Evolutionary conservation across 1,140 invertebrate genomes (phyloP), one percentile per base, ranked within the genome.

Genomic region (Adelges cooleyi): DNA sequence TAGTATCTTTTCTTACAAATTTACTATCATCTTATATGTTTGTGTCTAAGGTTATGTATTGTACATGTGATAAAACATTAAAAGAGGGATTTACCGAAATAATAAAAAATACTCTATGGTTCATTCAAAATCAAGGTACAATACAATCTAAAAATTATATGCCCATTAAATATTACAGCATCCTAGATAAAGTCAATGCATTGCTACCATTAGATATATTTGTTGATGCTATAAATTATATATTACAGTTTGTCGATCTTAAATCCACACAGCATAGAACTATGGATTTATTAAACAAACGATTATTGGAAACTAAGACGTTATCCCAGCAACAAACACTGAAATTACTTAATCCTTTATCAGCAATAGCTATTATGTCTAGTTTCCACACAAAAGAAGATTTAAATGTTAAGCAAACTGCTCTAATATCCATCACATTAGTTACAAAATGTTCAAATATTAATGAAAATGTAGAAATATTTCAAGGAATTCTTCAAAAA

Each of bases 241-340:
- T 94, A 38, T 73, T 93, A 68, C 75, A 79, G 15, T 84, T 92
- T 69, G 79, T 83, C 18, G 70, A 87, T 13, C 69, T 81, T 1
- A 62, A 62, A 27, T 80, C 80, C 2, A 84, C 95, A 1, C 80
- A 86, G 69, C 80, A 84, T 52, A 89, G 91, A 74, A 82, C 87
- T 0, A 80, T 95, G 74, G 91, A 95, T 70, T 72, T 96, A 22
- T 73, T 95, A 0, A 92, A 90, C 69, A 79, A 79, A 17, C 87
- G 91, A 74, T 75, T 95, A 3, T 82, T 86, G 48, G 80, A 84
- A 46, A 75, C 15, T 72, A 79, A 17, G 73, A 77, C 40, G 54
- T 71, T 66, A 23, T 71, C 75, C 67, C 62, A 74, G 11, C 27
- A 70, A 3, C 70, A 82, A 51, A 71, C 88, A 15, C 77, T 80